Conservation (phyloP, 2,888 invertebrate species). For the Lepidochitona cinerea region DNA sequence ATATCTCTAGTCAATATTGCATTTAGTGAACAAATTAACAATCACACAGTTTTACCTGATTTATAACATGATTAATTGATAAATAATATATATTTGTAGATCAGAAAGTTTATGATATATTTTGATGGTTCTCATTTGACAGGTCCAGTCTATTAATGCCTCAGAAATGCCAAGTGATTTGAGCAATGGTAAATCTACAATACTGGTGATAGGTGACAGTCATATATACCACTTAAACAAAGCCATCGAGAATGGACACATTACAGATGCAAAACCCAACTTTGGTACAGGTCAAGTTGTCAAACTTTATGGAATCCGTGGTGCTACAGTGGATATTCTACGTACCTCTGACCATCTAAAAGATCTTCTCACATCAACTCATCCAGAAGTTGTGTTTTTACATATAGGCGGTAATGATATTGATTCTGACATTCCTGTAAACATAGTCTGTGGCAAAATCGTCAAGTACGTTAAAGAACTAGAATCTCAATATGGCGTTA, state of each 20-base stretch:
- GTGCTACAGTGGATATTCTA: not conserved
- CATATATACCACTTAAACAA: not conserved
- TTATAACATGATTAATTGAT: too few relatives aligned
- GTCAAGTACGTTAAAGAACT: not conserved
- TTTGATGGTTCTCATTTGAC: too few relatives aligned
- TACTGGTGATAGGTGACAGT: not conserved
- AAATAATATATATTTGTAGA: too few relatives aligned
- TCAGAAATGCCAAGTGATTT: too few relatives aligned
- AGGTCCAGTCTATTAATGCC: too few relatives aligned
- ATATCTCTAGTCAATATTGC: too few relatives aligned
- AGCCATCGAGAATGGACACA: not conserved
- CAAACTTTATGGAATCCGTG: not conserved
- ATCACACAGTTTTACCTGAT: too few relatives aligned
- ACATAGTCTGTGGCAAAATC: not conserved
- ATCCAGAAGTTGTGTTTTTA: not conserved
- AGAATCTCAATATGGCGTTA: not conserved
- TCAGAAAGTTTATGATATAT: too few relatives aligned
- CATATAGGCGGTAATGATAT: not conserved
- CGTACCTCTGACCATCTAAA: not conserved
- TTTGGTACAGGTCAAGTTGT: not conserved
- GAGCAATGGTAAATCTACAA: too few relatives aligned
- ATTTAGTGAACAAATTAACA: too few relatives aligned
- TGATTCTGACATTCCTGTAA: not conserved
- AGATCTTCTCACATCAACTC: not conserved
- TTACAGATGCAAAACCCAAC: not conserved